Percentiles rank a stretch among this genome's conserved stretches.
These are phyloP conservation scores for Drosophila buzzatii DNA, from an alignment of 2,888 invertebrate genomes.

Conservation along the genomic window DNA sequence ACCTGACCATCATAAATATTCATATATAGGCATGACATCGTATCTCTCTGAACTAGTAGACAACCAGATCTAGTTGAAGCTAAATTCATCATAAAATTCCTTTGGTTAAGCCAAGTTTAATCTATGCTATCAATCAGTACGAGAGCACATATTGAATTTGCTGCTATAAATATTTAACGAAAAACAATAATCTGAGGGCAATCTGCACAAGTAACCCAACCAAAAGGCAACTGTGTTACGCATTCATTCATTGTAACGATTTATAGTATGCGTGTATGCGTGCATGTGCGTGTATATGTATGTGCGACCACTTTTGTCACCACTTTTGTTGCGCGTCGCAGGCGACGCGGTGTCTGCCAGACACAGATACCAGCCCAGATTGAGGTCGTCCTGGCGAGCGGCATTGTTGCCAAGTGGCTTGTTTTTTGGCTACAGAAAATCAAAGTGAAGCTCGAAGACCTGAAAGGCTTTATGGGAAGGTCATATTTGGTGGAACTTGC, in stretches of 20 bases:
- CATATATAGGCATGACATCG: too few relatives aligned
- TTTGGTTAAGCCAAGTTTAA: neutral
- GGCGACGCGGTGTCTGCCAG: constrained; percentile 70
- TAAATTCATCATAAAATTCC: neutral
- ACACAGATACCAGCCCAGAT: constrained; percentile 46
- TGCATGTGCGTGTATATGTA: neutral
- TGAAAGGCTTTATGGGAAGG: constrained; percentile 11
- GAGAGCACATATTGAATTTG: neutral
- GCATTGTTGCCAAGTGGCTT: constrained; percentile 24
- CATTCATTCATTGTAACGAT: constrained; percentile 39
- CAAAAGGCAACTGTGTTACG: constrained; percentile 33
- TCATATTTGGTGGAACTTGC: constrained; percentile 30
- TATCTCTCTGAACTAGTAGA: too few relatives aligned
- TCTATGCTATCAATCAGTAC: neutral
- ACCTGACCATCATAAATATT: too few relatives aligned
- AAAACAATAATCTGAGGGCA: constrained; percentile 7
- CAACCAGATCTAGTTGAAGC: too few relatives aligned
- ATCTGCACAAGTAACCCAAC: neutral
- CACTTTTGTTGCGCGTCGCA: constrained; percentile 33
- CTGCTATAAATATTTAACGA: constrained; percentile 15
- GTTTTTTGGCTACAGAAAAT: constrained; percentile 12
- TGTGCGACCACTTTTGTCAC: too few relatives aligned
- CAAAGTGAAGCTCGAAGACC: constrained; percentile 15
- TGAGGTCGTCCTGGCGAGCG: constrained; percentile 57
- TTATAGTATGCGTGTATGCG: neutral